Percentiles rank a stretch among this genome's conserved stretches.
These are phyloP conservation scores for Athene cunicularia DNA, from an alignment of 2,113 vertebrate species.

Conservation along the genomic window DNA sequence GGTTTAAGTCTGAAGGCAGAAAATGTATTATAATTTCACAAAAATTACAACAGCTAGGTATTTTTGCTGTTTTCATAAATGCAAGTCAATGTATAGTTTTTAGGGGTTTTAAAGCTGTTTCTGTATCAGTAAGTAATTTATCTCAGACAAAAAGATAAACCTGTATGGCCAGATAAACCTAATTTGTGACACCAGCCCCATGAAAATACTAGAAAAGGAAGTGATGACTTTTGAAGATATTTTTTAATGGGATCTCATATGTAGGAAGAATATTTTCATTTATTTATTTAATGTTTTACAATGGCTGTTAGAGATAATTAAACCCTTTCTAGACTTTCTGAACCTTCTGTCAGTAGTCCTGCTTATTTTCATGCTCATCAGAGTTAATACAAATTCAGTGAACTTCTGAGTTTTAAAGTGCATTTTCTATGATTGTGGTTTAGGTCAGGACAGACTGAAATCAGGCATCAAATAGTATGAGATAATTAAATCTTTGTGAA, in stretches of 20 bases:
- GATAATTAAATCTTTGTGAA: background rate
- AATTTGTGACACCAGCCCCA: background rate
- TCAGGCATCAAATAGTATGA: background rate
- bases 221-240: background rate
- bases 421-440: background rate
- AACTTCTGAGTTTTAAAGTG: conserved; percentile 48
- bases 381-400: conserved; percentile 37
- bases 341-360: conserved; percentile 28
- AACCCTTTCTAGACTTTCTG: conserved; percentile 45
- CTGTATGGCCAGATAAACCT: background rate
- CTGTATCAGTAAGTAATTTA: background rate
- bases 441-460: background rate
- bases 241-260: background rate
- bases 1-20: background rate
- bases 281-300: conserved; percentile 53
- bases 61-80: background rate
- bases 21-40: background rate
- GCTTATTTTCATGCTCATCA: conserved; percentile 41
- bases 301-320: conserved; percentile 3
- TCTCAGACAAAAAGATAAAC: background rate
- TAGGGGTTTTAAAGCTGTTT: background rate
- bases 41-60: background rate
- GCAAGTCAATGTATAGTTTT: background rate
- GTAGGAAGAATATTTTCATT: background rate
- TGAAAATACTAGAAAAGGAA: background rate